Evolutionary conservation across 2,113 vertebrate genomes (phyloP).

Genomic region (Nothocercus nigrocapillus): DNA sequence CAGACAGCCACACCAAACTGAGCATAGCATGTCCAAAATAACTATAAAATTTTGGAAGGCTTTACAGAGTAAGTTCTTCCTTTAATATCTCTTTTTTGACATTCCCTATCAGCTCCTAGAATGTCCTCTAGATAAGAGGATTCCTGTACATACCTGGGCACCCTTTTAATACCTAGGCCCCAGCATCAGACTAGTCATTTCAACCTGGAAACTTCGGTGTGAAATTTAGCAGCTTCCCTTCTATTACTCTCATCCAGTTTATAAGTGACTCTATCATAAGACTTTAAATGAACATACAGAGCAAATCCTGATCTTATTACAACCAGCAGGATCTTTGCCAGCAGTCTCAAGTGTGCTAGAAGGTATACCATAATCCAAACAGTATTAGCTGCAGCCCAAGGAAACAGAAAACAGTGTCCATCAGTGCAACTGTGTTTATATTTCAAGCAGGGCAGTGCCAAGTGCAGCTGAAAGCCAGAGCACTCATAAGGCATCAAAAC

Average conservation of each 20-base stretch:
- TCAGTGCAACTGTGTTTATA: neutral
- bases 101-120: neutral
- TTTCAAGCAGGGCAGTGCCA: neutral
- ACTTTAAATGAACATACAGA: neutral
- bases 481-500: neutral
- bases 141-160: neutral
- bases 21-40: neutral
- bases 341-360: too few relatives aligned
- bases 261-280: rapidly evolving
- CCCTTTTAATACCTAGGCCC: neutral
- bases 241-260: neutral
- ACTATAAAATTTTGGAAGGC: neutral
- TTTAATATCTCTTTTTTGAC: neutral
- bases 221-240: neutral
- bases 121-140: neutral
- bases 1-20: neutral
- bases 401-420: neutral
- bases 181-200: rapidly evolving
- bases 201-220: neutral
- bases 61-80: neutral
- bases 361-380: neutral
- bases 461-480: neutral
- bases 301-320: neutral
- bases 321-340: neutral
- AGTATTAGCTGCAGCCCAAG: neutral